Evolutionary conservation across 1,140 invertebrate genomes (phyloP), one percentile per base, ranked within the genome.

Genomic region (Phthorimaea operculella): DNA sequence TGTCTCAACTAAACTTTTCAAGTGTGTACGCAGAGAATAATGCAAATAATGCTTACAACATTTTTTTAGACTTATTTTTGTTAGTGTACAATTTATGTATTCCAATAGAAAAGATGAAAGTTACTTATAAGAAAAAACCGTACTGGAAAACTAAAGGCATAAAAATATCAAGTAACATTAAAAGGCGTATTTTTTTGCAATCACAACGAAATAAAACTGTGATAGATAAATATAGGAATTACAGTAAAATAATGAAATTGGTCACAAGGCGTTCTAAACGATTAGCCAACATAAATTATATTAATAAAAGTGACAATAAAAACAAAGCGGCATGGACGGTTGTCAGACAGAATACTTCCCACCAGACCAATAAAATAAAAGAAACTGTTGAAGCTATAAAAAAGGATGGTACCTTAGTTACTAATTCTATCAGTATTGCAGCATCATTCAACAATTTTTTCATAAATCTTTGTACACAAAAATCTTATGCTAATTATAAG

Each of bases 141-240:
- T 48, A 50, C 12, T 55, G 54, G 54, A 50, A 50, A 50, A 55
- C 44, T 6, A 55, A 50, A 50, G 54, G 54, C 5, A 50, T 50
- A 8, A 11, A 34, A 12, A 42, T 42, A 42, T 34, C 54, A 9
- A 42, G 54, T 16, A 55, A 42, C 21, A 16, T 5, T 5, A 55
- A 55, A 51, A 49, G 54, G 16, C 10, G 36, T 15, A 15, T 51
- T 14, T 42, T 33, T 11, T 21, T 50, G 39, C 9, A 55, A 34
- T 14, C 33, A 21, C 21, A 18, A 42, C 48, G 4, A 15, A 55
- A 21, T 8, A 8, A 5, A 15, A 6, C 5, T 1, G 0, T 17
- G 12, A 16, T 47, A 39, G 17, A 51, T n/a, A 39, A 21, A 39
- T 55, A 39, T 8, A 55, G 50, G 15, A 50, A 51, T 16, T 55